Percentiles rank a stretch among this genome's conserved stretches.
These are phyloP conservation scores for Coturnix japonica DNA, from an alignment of 2,113 vertebrate species.

Conservation along the genomic window DNA sequence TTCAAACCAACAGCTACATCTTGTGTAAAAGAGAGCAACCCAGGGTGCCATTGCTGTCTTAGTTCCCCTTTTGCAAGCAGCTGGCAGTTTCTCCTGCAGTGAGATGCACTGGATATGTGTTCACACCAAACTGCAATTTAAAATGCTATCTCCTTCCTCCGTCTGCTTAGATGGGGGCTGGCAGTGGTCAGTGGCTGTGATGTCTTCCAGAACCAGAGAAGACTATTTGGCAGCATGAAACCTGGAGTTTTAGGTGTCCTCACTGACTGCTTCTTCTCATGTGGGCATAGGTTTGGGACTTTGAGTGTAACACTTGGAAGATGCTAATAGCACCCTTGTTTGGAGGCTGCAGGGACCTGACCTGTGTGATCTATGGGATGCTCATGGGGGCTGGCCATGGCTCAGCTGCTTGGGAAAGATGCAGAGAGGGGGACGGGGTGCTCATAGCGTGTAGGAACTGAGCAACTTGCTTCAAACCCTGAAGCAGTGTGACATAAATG, in stretches of 20 bases:
- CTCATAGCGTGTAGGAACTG: neutral
- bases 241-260: neutral
- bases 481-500: neutral
- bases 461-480: neutral
- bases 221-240: neutral
- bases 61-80: neutral
- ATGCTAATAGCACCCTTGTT: neutral
- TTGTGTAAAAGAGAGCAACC: neutral
- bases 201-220: neutral
- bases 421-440: neutral
- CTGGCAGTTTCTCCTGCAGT: neutral
- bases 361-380: accelerated
- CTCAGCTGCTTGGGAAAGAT: neutral
- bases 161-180: neutral
- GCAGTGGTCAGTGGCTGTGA: neutral
- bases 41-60: neutral
- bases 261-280: neutral
- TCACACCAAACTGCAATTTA: neutral
- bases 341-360: neutral
- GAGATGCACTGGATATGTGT: neutral
- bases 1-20: constrained; percentile 11
- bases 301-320: accelerated
- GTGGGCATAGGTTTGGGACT: neutral
- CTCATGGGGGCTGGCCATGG: accelerated
- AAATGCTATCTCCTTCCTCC: neutral